Evolutionary conservation across 2,797 vertebrate genomes (phyloP).

Genomic region (Selene dorsalis): DNA sequence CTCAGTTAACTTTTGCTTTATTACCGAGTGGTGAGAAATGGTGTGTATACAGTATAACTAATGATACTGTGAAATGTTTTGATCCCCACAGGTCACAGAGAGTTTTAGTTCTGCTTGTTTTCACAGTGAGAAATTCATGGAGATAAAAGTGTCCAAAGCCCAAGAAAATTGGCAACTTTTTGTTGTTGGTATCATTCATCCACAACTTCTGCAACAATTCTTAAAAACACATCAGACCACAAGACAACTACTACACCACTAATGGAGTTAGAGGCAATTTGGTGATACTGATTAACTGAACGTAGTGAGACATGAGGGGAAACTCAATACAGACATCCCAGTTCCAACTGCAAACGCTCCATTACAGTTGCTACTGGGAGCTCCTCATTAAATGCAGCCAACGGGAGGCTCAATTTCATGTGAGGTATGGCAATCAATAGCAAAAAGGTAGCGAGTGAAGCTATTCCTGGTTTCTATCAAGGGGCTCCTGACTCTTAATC

Average conservation of each 20-base stretch:
- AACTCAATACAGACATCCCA: slow-evolving; percentile 68
- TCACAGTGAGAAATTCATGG: slow-evolving; percentile 27
- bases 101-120: slow-evolving; percentile 13
- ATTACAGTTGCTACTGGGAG: slow-evolving; percentile 71
- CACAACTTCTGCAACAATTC: slow-evolving; percentile 5
- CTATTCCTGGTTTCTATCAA: slow-evolving; percentile 71
- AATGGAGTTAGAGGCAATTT: slow-evolving; percentile 49
- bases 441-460: slow-evolving; percentile 59
- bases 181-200: slow-evolving; percentile 15
- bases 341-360: slow-evolving; percentile 69
- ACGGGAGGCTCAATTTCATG: slow-evolving; percentile 74
- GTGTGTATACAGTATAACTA: slow-evolving; percentile 28
- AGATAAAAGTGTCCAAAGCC: slow-evolving; percentile 45
- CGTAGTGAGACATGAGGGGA: slow-evolving; percentile 54
- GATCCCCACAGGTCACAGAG: slow-evolving; percentile 18
- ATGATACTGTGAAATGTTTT: slow-evolving; percentile 32
- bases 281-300: slow-evolving; percentile 58
- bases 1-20: slow-evolving; percentile 31
- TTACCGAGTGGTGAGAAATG: slow-evolving; percentile 4
- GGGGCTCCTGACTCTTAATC: slow-evolving; percentile 64
- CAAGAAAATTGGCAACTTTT: slow-evolving; percentile 20
- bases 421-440: slow-evolving; percentile 74
- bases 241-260: slow-evolving; percentile 29
- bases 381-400: slow-evolving; percentile 75
- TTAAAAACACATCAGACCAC: slow-evolving; percentile 28